Conservation (phyloP, 2,888 invertebrate species). For the Drosophila meridiana region DNA sequence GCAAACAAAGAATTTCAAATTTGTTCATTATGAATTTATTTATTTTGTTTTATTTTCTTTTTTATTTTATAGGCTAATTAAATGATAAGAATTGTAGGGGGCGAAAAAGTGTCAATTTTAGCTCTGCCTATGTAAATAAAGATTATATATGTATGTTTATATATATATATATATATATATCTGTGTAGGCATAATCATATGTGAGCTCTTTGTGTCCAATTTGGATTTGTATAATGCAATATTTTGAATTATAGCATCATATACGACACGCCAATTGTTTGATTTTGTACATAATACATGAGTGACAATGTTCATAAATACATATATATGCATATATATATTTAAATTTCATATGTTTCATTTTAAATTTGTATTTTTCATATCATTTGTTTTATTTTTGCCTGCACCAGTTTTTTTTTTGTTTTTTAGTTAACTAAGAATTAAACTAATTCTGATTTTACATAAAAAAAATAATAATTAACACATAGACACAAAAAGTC, state of each 20-base stretch:
- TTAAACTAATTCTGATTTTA: constrained; percentile 40
- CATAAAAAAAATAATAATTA: constrained; percentile 41
- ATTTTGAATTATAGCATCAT: not conserved
- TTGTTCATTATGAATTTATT: constrained; percentile 51
- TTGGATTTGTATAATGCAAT: constrained; percentile 1
- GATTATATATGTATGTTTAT: constrained; percentile 17
- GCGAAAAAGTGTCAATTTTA: constrained; percentile 20
- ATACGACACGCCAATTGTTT: constrained; percentile 40
- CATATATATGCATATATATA: constrained; percentile 21
- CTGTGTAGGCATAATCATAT: constrained; percentile 14
- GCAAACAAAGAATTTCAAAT: not conserved
- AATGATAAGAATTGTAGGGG: constrained; percentile 38
- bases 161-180: constrained; percentile 22
- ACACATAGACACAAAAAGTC: constrained; percentile 47
- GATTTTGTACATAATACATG: constrained; percentile 63
- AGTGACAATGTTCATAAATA: constrained; percentile 29
- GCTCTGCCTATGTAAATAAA: constrained; percentile 7
- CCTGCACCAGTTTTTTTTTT: constrained; percentile 68
- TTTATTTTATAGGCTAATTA: constrained; percentile 42
- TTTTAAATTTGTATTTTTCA: constrained; percentile 18
- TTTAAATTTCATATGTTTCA: constrained; percentile 27
- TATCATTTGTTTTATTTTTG: constrained; percentile 52
- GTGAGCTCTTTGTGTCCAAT: constrained; percentile 39
- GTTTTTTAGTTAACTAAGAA: constrained; percentile 39
- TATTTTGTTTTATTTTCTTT: constrained; percentile 22